These are phyloP conservation scores for Zootoca vivipara DNA, from an alignment of 2,113 vertebrate genomes.

Conservation along the genomic window DNA sequence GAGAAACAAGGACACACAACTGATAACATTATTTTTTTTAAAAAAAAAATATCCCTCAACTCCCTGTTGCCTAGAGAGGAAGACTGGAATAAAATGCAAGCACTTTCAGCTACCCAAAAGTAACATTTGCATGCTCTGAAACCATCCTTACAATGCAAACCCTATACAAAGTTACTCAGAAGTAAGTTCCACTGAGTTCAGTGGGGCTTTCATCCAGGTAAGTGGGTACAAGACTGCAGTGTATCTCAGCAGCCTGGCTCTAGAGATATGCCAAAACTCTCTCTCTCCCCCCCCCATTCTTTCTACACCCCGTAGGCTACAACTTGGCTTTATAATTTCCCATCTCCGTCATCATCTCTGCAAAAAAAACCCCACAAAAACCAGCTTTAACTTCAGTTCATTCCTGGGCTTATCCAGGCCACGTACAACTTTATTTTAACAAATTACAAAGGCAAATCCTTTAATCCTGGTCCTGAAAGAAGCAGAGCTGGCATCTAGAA, in stretches of 20 bases:
- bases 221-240: background rate
- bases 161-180: background rate
- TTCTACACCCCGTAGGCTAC: conserved; percentile 42
- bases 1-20: no score
- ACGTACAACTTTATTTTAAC: conserved; percentile 74
- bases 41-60: no score
- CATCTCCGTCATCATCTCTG: conserved; percentile 55
- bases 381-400: conserved; percentile 74
- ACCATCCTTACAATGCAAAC: background rate
- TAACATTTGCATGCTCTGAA: background rate
- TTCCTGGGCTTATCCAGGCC: conserved; percentile 66
- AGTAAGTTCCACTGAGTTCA: background rate
- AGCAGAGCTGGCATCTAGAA: conserved; percentile 66
- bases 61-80: background rate
- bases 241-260: background rate
- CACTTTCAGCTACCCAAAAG: background rate
- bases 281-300: background rate
- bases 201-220: background rate
- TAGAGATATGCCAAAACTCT: background rate
- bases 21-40: no score
- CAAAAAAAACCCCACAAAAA: conserved; percentile 55
- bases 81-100: background rate
- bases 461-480: conserved; percentile 72
- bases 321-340: conserved; percentile 63
- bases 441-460: conserved; percentile 78